Base-by-base conservation (phyloP, 1,140 invertebrate genomes). In the Lasioglossum albipes region DNA sequence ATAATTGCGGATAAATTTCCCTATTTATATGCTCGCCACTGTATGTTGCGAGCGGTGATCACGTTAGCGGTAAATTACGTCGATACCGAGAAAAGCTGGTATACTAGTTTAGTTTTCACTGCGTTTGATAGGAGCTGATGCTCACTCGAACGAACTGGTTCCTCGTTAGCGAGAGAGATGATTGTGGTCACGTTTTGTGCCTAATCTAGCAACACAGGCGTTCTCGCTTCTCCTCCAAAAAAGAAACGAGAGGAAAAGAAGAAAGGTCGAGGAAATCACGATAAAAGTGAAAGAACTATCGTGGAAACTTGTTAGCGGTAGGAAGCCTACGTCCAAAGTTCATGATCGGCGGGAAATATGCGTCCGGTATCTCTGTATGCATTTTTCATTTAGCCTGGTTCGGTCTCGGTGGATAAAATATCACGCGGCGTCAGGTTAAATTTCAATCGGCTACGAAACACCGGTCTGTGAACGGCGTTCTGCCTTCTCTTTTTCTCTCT, bases 101-200 rank as follows among this genome's bases (percentile, higher is more conserved):
- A 27, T 1, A 27, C 27, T 27, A 27, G 27, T 27, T 27, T 27
- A 27, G 1, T 27, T 27, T 27, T 27, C 27, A 27, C 27, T 0
- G 27, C 27, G 27, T 27, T 27, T 27, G 27, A 27, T 27, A 27
- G 27, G 45, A 57, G 27, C 31, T 67, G 73, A 75, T 76, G 69
- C 61, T 80, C 41, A 31, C 57, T 36, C 72, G 76, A 79, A 79
- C 69, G 72, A 79, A 76, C 67, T 75, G 72, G 65, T 20, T 59
- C 64, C 42, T 84, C 71, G 59, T 84, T 68, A 81, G 70, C 73
- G 57, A 68, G 64, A 52, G 42, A 36, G 61, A 45, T 84, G 36
- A 66, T 83, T 78, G 73, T 36, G 78, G 71, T 69, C 49, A 70
- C 54, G 67, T 77, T 80, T 82, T 70, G 54, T 72, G 42, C 79